Evolutionary conservation across 2,113 vertebrate species (phyloP), one percentile per base, ranked within the genome.

Genomic region (Oncorhynchus gorbuscha): DNA sequence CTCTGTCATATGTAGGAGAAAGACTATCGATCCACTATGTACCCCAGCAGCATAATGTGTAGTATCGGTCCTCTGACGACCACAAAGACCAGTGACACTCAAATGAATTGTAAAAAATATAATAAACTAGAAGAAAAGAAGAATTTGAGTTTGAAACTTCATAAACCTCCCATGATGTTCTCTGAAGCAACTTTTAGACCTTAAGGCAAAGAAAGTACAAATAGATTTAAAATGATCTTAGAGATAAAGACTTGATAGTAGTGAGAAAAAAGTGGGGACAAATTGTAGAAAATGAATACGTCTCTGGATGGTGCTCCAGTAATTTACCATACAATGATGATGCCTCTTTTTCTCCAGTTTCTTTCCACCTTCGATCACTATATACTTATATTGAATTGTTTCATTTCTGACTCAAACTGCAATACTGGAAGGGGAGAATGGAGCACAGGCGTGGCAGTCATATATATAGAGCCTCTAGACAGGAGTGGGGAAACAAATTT

Each of bases 161-260:
- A 86, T 85, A 84, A 85, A 75, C 82, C 78, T 86, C 74, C 79
- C 75, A 61, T 75, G 71, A 74, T 83, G 72, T 84, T 77, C 79
- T 82, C 74, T 83, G 76, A 66, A 76, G 73, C 12, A 35, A 35
- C 16, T 78, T 79, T 66, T 81, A 72, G 85, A 45, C 39, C 85
- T 83, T 79, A 77, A 86, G 85, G 86, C 88, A 71, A 77, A 78
- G 82, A 70, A 86, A 83, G 78, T 88, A 76, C 59, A 22, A 11
- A 62, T 16, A 35, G 14, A 69, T 70, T 11, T 14, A 22, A 70
- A 3, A 49, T 49, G n/a, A 49, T 22, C 32, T 45, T 8, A 69
- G 35, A 69, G 35, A 69, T 9, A 12, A 69, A 39, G 39, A 12
- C 39, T 45, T 45, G 39, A 45, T 45, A 45, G 39, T 11, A 45